Evolutionary conservation across 2,113 vertebrate genomes (phyloP).

Genomic region (Nematolebias whitei): DNA sequence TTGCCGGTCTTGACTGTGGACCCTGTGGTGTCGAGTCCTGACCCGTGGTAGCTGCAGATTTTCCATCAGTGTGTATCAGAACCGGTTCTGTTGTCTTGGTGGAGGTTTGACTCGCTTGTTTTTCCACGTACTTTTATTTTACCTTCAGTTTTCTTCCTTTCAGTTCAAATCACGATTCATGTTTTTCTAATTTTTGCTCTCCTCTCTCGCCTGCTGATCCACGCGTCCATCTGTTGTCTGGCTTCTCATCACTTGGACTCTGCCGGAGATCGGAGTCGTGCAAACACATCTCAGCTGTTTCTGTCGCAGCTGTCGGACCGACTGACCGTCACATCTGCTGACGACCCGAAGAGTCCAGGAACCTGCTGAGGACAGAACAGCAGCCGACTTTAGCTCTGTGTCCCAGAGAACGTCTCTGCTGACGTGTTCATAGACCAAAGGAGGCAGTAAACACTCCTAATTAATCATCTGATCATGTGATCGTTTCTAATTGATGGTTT

Average conservation of each 20-base stretch:
- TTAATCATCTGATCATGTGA: too few relatives aligned
- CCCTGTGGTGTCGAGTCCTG: not conserved
- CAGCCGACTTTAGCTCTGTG: not conserved
- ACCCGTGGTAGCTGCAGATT: not conserved
- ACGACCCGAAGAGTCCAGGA: not conserved
- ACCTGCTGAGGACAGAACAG: not conserved
- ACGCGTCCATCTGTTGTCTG: conserved; percentile 77
- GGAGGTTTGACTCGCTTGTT: conserved; percentile 11
- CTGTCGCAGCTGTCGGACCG: conserved; percentile 19
- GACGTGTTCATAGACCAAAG: too few relatives aligned
- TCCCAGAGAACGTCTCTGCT: too few relatives aligned
- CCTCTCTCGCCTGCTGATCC: conserved; percentile 82
- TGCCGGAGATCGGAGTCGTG: conserved; percentile 88
- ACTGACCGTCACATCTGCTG: conserved; percentile 3
- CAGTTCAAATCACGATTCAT: not conserved
- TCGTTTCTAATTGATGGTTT: too few relatives aligned
- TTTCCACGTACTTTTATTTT: not conserved
- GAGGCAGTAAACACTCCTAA: too few relatives aligned
- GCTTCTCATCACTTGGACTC: conserved; percentile 85
- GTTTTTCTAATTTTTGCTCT: not conserved
- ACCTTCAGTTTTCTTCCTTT: not conserved
- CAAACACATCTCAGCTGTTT: conserved; percentile 63
- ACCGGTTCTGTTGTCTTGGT: conserved; percentile 32
- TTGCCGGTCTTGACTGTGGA: not conserved
- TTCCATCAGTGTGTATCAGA: not conserved